Base-by-base conservation (phyloP, 2,113 vertebrate genomes). In the Paratilapia polleni region DNA sequence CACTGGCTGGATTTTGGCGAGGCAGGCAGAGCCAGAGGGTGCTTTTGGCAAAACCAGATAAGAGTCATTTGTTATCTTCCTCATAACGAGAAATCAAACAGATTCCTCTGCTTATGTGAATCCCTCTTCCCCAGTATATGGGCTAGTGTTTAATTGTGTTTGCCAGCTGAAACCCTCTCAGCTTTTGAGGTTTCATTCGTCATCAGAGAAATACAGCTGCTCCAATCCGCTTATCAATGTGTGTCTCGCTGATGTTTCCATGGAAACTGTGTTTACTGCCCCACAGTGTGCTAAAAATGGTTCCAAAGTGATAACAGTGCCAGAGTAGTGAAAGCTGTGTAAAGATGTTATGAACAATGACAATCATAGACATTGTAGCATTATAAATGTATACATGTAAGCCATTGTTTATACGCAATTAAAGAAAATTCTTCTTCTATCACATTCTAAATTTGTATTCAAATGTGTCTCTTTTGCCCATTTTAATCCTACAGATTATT, bases 261-360 rank as follows among this genome's bases (percentile, higher is more conserved):
- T 96, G 95, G 95, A 93, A 95, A 96, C 95, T 87, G 85, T 95
- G 94, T 96, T 96, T 96, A 95, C 94, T 90, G 94, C 92, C 92
- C 87, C 85, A 85, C 90, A 75, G 88, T 92, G 90, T 93, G 90
- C 95, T 95, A 95, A 94, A 96, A 96, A 94, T 93, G 95, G 90
- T 91, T 91, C 85, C 90, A 76, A 91, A 94, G 89, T 92, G 94
- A 94, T 93, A 92, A 92, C 88, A 58, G 85, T 43, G 92, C 85
- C 87, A 92, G 91, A 85, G 80, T 68, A 75, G 88, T 58, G 81
- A 77, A 68, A 88, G 87, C 58, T 6, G 82, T 22, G 87, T 61
- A 68, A 83, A 86, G 86, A 90, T 34, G 83, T 82, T 85, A 90
- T 61, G 74, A 89, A 87, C 91, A 82, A 56, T 86, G 89, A 88